Base-by-base conservation (phyloP, 2,797 vertebrate species). In the Otolemur crassicaudatus region DNA sequence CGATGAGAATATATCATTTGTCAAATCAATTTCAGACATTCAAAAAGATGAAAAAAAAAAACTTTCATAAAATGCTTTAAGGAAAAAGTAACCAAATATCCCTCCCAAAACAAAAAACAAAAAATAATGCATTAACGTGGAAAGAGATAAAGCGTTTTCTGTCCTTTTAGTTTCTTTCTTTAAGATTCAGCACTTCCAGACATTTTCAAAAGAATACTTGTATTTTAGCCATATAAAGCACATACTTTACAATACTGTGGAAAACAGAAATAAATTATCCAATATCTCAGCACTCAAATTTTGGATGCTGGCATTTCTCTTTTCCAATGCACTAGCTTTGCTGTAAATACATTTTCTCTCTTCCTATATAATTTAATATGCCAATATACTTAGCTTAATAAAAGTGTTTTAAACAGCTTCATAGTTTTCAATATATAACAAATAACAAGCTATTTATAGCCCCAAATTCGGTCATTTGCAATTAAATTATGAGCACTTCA, bases 391-490 rank as follows among this genome's bases (percentile, higher is more conserved):
- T 46, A 87, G 4, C 61, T 89, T 95, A 72, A 43, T 37, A 34
- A 16, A 63, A 73, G 20, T 58, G 43, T 94, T 91, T 92, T 86
- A 75, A 94, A 72, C 56, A 43, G 25, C 7, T 80, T 76, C 34
- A 75, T 43, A 86, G n/a, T 69, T 93, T 95, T 92, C 17, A 65
- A 43, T 96, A 72, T 89, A 1, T 29, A 75, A 84, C 43, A 93
- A n/a, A 14, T 34, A 29, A 43, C 27, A 3, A 17, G 23, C 31
- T 80, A 49, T 87, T 53, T 67, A 80, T 84, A 61, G 37, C 13
- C n/a, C 12, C 0, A 83, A 90, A 70, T 76, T 86, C 89, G 80
- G 23, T 46, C 20, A 61, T 73, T 94, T 87, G 56, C 27, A 17
- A 20, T 53, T 43, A 60, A 46, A 25, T 60, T 60, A 60, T 56